Evolutionary conservation across 2,888 invertebrate species (phyloP).

Genomic region (Agrotis puta): DNA sequence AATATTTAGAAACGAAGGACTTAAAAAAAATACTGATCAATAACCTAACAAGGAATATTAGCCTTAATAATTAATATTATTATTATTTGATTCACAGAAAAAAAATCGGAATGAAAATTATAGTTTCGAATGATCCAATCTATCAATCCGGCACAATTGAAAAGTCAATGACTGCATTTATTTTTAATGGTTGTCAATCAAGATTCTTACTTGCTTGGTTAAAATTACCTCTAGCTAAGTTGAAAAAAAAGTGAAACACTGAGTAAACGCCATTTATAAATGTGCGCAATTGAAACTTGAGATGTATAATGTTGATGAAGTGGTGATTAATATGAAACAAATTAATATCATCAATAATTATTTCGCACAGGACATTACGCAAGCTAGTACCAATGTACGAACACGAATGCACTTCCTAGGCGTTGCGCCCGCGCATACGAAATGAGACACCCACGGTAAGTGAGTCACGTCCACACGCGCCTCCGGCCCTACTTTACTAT

Average conservation of each 20-base stretch:
- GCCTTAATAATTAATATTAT: no score
- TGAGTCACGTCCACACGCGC: constrained; percentile 79
- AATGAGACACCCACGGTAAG: constrained; percentile 81
- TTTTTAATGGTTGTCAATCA: constrained; percentile 62
- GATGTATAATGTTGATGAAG: constrained; percentile 14
- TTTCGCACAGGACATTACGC: constrained; percentile 73
- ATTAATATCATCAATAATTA: constrained; percentile 43
- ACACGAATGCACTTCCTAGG: constrained; percentile 86
- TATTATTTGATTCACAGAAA: constrained; percentile 21
- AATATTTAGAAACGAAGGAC: background rate
- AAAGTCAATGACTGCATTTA: constrained; percentile 64
- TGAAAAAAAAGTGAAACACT: constrained; percentile 40
- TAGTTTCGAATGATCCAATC: constrained; percentile 46
- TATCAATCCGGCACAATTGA: constrained; percentile 56
- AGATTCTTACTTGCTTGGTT: constrained; percentile 42
- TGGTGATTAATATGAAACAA: constrained; percentile 19
- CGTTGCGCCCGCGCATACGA: constrained; percentile 81
- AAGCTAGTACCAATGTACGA: constrained; percentile 64
- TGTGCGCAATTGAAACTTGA: constrained; percentile 30
- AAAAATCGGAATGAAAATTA: constrained; percentile 33
- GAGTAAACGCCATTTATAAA: constrained; percentile 25
- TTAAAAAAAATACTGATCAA: constrained; percentile 8
- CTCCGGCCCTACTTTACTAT: constrained; percentile 66
- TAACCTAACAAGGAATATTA: constrained; percentile 17
- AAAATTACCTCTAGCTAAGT: constrained; percentile 51